phyloP scores from a whole-genome alignment of 2,113 vertebrate genomes.

The Bambusicola thoracicus region DNA sequence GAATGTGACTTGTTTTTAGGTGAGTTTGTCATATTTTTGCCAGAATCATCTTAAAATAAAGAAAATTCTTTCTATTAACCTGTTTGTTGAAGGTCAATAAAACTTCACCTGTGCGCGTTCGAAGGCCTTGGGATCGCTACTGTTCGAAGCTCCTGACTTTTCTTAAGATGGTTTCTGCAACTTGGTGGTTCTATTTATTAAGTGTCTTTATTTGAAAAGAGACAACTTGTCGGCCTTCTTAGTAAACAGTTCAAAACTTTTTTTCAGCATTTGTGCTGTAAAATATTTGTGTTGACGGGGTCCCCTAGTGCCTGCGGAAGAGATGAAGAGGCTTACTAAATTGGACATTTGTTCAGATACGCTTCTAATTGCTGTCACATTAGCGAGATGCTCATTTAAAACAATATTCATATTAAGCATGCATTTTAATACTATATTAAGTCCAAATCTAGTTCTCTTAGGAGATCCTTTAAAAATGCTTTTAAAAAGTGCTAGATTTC shows the following conservation, averaged over 20 bases:
- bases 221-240: background rate
- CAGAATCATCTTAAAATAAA: background rate
- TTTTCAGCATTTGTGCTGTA: background rate
- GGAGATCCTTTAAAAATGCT: background rate
- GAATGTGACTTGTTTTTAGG: background rate
- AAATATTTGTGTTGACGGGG: background rate
- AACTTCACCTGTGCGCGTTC: slow-evolving; percentile 36
- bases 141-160: slow-evolving; percentile 23
- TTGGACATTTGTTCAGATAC: background rate
- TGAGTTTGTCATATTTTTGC: background rate
- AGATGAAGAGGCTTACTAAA: background rate
- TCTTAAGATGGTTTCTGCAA: slow-evolving; percentile 1
- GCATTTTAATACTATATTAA: background rate
- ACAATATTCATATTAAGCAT: background rate
- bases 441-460: background rate
- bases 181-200: background rate
- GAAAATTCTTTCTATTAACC: background rate
- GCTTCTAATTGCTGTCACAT: background rate
- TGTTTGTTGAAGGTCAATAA: slow-evolving; percentile 59
- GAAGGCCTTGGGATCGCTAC: background rate
- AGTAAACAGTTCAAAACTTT: background rate
- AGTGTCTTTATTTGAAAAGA: background rate
- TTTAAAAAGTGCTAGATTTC: background rate
- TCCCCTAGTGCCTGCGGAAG: background rate
- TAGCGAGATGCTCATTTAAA: background rate